These are phyloP conservation scores for Emmelina monodactyla DNA, from an alignment of 2,888 invertebrate genomes.

Conservation along the genomic window DNA sequence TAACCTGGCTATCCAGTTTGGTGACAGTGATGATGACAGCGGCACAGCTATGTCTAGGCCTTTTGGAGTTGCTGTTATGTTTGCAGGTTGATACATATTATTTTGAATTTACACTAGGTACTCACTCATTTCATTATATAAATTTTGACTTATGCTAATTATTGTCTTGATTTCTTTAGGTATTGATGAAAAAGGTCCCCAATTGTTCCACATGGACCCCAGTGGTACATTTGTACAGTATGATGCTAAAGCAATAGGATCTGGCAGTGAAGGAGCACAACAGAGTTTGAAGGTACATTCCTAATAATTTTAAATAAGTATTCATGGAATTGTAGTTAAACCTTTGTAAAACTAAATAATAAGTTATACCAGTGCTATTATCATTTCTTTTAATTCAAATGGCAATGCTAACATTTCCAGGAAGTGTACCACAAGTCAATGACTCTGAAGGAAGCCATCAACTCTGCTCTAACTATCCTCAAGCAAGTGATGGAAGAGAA, in stretches of 20 bases:
- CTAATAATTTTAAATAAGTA: too few relatives aligned
- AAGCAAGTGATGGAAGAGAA: conserved; percentile 99
- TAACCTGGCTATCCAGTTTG: conserved; percentile 98
- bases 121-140: too few relatives aligned
- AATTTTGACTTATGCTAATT: not conserved
- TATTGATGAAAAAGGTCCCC: conserved; percentile 92
- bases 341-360: too few relatives aligned
- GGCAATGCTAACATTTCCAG: conserved; percentile 28
- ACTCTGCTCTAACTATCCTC: conserved; percentile 88
- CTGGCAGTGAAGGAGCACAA: conserved; percentile 98
- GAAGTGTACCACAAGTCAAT: conserved; percentile 83
- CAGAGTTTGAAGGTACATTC: conserved; percentile 83
- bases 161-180: conserved; percentile 27
- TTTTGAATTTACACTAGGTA: not conserved
- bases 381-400: not conserved
- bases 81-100: conserved; percentile 73
- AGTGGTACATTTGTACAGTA: conserved; percentile 98
- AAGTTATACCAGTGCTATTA: not conserved
- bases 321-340: too few relatives aligned
- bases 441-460: conserved; percentile 92
- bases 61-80: conserved; percentile 98
- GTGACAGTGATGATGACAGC: conserved; percentile 96
- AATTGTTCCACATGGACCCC: conserved; percentile 98
- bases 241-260: conserved; percentile 98
- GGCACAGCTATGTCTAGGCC: conserved; percentile 96